A percentile compares a stretch with the other conserved stretches of the same genome.
These are phyloP conservation scores for Orchestes rusci DNA, from an alignment of 2,888 invertebrate genomes.

Conservation along the genomic window DNA sequence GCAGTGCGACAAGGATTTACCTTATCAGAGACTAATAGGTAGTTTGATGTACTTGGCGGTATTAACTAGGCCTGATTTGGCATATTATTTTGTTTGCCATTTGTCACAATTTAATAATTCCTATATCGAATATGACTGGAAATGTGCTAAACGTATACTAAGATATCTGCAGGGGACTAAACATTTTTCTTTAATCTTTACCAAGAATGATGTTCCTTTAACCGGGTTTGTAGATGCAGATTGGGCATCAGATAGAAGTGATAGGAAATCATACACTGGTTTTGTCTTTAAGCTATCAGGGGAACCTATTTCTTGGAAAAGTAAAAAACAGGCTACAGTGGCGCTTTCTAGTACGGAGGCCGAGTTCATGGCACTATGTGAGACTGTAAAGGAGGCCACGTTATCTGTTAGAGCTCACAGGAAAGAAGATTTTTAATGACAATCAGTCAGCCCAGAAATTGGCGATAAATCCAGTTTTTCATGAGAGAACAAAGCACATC, in stretches of 20 bases:
- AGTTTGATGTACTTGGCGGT: constrained; percentile 22
- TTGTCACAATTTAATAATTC: constrained; percentile 19
- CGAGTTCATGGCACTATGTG: constrained; percentile 29
- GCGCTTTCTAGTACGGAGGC: constrained; percentile 32
- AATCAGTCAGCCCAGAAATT: constrained; percentile 23
- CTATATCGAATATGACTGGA: constrained; percentile 10
- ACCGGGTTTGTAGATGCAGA: too few relatives aligned
- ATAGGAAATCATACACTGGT: too few relatives aligned
- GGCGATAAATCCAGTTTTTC: constrained; percentile 17
- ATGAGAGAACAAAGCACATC: constrained; percentile 17
- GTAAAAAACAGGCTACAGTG: constrained; percentile 31
- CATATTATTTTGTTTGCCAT: constrained; percentile 18
- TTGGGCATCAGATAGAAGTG: too few relatives aligned
- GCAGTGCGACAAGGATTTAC: too few relatives aligned
- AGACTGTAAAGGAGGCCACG: constrained; percentile 28
- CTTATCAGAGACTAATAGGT: too few relatives aligned
- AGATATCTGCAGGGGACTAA: constrained; percentile 15
- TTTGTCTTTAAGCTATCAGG: too few relatives aligned
- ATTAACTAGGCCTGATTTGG: constrained; percentile 23
- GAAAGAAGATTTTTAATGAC: constrained; percentile 20
- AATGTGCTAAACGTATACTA: constrained; percentile 9
- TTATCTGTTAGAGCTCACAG: constrained; percentile 17
- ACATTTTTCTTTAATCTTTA: constrained; percentile 4
- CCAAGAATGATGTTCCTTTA: not conserved
- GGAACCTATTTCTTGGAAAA: constrained; percentile 33